Evolutionary conservation across 1,140 invertebrate species (phyloP), one percentile per base, ranked within the genome.

Genomic region (Nephotettix cincticeps): DNA sequence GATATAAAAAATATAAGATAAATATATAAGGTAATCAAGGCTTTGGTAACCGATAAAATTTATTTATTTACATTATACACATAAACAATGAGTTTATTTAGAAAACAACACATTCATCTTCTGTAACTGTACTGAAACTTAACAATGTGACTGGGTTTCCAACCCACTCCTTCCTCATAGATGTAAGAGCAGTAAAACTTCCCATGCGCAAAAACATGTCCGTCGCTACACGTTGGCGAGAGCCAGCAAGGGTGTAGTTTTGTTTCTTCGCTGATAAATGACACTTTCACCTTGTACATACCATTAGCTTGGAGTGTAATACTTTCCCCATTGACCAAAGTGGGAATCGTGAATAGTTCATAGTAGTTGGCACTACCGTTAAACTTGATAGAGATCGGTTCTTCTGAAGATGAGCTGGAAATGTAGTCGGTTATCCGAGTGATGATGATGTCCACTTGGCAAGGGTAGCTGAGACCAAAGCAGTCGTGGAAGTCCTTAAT

Each of bases 71-170:
- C n/a, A n/a, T n/a, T n/a, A n/a, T n/a, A n/a, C n/a, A n/a, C n/a
- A n/a, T n/a, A n/a, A n/a, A n/a, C n/a, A 36, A 36, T 36, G 32
- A 36, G 4, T 36, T 36, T 36, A 36, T 36, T 36, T 36, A 36
- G 4, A 36, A n/a, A n/a, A n/a, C n/a, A n/a, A n/a, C n/a, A n/a
- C n/a, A n/a, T n/a, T 61, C 25, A 61, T 27, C 56, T 61, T 61
- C 56, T 61, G 23, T 61, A 61, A n/a, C 56, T 61, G 25, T 61
- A 61, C 23, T 61, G 56, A 61, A 61, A 61, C 25, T 61, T 61
- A 3, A 61, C 25, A 2, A 61, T 9, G n/a, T 61, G 56, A 29
- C 56, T 61, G 9, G 56, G 56, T 61, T 61, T 61, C 56, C 56
- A 61, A 1, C 56, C 56, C 6, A 61, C 25, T 6, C 56, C 56